Evolutionary conservation across 2,797 vertebrate species (phyloP), one percentile per base, ranked within the genome.

Genomic region (Pipistrellus nathusii): DNA sequence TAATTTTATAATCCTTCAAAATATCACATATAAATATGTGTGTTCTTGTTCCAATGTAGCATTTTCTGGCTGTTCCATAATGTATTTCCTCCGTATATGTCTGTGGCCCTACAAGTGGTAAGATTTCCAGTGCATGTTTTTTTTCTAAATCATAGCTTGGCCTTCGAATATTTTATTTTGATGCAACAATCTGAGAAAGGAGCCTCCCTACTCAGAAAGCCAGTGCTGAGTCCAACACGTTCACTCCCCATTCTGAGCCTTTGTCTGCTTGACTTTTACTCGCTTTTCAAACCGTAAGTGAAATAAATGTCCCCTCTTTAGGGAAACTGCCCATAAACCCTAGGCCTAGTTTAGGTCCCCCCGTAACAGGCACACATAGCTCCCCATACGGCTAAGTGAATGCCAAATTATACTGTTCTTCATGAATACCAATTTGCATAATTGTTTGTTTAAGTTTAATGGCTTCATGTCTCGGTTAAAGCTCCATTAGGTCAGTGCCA

Each of bases 181-280:
- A 85, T 88, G 5, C 25, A 14, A n/a, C 59, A 78, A 44, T 88
- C 30, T 94, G 9, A 85, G 57, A 68, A 93, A 88, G 68, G 53
- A 55, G 71, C 2, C 17, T 81, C 51, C 14, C 32, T 88, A n/a
- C 8, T 41, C 38, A 27, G 30, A 59, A 83, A 84, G 35, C 59
- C 15, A 55, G 21, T 38, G 13, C 68, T 48, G 5, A 95, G 53
- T 48, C 64, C 82, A 72, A 85, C 3, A 62, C 2, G 68, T 95
- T 88, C 8, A 5, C 27, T 93, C 81, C 48, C 25, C 11, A 35
- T 35, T 30, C 8, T 66, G 18, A 23, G 21, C 0, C 0, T 30
- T 91, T 59, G 27, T 88, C 72, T 38, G 46, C 14, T 25, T 73
- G 69, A 55, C 38, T 92, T 92, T 44, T 55, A 66, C 44, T 76